Percentiles rank a stretch among this genome's conserved stretches.
phyloP scores from a whole-genome alignment of 2,797 vertebrate genomes.

The Coracias cyanogaster region DNA sequence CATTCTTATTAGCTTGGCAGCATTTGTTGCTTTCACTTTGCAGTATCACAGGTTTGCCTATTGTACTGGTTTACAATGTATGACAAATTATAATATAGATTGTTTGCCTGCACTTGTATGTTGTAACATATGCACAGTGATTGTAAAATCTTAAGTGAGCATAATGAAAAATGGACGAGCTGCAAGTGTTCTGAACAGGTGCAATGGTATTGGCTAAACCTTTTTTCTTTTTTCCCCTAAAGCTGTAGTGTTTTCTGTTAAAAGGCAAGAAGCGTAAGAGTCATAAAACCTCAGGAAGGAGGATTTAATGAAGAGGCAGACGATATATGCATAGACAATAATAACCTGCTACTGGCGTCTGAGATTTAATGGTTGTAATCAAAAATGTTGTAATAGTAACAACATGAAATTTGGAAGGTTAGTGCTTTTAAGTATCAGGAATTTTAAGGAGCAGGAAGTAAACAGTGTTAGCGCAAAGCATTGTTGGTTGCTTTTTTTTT shows the following conservation, averaged over 20 bases:
- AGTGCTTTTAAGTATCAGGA: conserved; percentile 71
- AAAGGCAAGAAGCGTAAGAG: conserved; percentile 52
- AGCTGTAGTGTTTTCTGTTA: conserved; percentile 39
- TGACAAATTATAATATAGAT: conserved; percentile 63
- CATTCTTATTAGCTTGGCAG: conserved; percentile 59
- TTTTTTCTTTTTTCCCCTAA: conserved; percentile 22
- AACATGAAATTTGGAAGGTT: conserved; percentile 63
- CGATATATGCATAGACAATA: conserved; percentile 34
- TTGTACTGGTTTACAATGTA: conserved; percentile 76
- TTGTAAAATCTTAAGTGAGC: conserved; percentile 61
- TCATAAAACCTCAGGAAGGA: conserved; percentile 26
- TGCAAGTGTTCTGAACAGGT: conserved; percentile 16
- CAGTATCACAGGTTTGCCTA: conserved; percentile 76
- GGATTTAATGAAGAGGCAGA: conserved; percentile 24
- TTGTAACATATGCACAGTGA: conserved; percentile 73
- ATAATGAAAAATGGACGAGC: background rate
- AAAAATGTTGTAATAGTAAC: conserved; percentile 63
- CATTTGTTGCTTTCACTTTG: conserved; percentile 71
- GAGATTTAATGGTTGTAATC: conserved; percentile 69
- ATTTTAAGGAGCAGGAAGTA: conserved; percentile 54
- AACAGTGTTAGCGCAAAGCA: conserved; percentile 75
- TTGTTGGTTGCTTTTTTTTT: background rate
- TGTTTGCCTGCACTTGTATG: conserved; percentile 73
- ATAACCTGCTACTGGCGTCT: conserved; percentile 54
- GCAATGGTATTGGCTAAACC: conserved; percentile 57